Evolutionary conservation across 2,797 vertebrate species (phyloP).

Genomic region (Pseudochromis fuscus): DNA sequence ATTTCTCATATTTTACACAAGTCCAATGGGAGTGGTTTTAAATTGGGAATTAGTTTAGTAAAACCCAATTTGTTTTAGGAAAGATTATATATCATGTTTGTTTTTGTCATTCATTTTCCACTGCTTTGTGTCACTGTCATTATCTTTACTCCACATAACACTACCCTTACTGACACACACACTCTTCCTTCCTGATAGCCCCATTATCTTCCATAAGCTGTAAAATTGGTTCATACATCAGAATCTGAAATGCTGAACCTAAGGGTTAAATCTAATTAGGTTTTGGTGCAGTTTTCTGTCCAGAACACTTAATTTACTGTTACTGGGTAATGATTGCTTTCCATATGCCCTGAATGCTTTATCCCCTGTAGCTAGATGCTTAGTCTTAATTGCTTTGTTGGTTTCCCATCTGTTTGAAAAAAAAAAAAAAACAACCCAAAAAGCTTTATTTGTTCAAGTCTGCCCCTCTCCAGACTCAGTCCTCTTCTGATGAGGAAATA

Average conservation of each 20-base stretch:
- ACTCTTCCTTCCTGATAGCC: not conserved
- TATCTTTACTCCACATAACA: not conserved
- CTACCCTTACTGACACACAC: not conserved
- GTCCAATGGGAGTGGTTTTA: not conserved
- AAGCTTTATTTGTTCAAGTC: constrained; percentile 42
- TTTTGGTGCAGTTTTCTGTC: constrained; percentile 26
- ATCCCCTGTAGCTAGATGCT: constrained; percentile 20
- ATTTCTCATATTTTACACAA: constrained; percentile 20
- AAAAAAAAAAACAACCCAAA: no score
- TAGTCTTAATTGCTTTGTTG: constrained; percentile 45
- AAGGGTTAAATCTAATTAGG: constrained; percentile 22
- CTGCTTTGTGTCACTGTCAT: not conserved
- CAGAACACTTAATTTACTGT: constrained; percentile 23
- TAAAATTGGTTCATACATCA: constrained; percentile 21
- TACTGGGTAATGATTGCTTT: constrained; percentile 39
- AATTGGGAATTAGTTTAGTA: constrained; percentile 2
- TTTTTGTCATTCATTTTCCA: not conserved
- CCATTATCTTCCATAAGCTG: constrained; percentile 8
- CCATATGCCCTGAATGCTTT: constrained; percentile 14
- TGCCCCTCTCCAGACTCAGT: constrained; percentile 10
- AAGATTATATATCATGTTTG: not conserved
- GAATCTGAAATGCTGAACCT: constrained; percentile 20
- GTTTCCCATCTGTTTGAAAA: constrained; percentile 50
- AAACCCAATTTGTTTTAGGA: not conserved
- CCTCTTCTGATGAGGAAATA: constrained; percentile 21